Percentiles rank a stretch among this genome's conserved stretches.
These are phyloP conservation scores for Dolichomitus sp. DNA, from an alignment of 2,888 invertebrate genomes.

Conservation along the genomic window DNA sequence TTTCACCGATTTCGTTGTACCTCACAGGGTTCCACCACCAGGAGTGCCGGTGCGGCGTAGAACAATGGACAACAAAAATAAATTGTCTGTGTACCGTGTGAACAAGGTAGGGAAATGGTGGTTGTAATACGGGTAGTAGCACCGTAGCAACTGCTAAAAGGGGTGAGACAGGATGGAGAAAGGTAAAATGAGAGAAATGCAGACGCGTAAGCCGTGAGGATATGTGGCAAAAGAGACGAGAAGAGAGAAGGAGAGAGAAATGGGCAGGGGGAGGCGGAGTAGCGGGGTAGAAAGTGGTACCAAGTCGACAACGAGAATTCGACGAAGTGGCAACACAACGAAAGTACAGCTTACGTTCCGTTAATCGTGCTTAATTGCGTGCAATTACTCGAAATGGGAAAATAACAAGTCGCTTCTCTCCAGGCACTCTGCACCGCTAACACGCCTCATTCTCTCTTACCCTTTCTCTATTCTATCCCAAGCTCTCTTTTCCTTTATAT, in stretches of 20 bases:
- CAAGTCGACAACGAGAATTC: constrained; percentile 67
- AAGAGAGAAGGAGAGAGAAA: constrained; percentile 40
- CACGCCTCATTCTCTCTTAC: constrained; percentile 62
- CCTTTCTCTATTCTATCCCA: constrained; percentile 45
- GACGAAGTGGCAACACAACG: constrained; percentile 72
- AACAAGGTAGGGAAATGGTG: constrained; percentile 8
- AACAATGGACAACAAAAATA: constrained; percentile 43
- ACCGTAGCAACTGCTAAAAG: constrained; percentile 7
- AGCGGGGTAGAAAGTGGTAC: constrained; percentile 28
- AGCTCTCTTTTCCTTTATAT: constrained; percentile 13
- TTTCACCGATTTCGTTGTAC: neutral
- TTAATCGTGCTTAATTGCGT: constrained; percentile 83
- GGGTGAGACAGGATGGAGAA: constrained; percentile 9
- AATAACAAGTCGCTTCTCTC: constrained; percentile 80
- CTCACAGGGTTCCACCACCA: neutral
- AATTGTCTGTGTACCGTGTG: constrained; percentile 52
- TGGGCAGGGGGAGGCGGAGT: constrained; percentile 18
- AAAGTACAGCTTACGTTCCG: constrained; percentile 74
- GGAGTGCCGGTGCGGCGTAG: neutral
- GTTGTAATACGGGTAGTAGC: constrained; percentile 12
- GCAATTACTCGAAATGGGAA: constrained; percentile 83
- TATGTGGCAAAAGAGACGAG: constrained; percentile 15
- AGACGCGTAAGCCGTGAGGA: constrained; percentile 10
- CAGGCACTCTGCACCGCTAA: constrained; percentile 34
- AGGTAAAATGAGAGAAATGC: constrained; percentile 29